phyloP scores from a whole-genome alignment of 53 echinoderm and acorn worm genomes.

The Echinarachnius parma region DNA sequence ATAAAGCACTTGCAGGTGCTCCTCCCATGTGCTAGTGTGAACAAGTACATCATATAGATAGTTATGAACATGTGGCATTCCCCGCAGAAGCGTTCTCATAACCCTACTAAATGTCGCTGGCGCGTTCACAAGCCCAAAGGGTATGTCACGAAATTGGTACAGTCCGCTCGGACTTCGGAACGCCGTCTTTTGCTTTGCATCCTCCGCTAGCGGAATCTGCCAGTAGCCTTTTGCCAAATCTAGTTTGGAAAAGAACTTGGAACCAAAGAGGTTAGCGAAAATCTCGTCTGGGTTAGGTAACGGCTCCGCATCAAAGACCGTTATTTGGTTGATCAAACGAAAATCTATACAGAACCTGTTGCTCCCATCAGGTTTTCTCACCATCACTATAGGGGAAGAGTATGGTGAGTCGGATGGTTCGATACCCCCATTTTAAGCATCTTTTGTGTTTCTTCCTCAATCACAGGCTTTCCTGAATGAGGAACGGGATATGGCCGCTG shows the following conservation, averaged over 20 bases:
- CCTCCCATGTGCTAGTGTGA: no score
- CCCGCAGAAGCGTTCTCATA: conserved; percentile 17
- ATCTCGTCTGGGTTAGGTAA: conserved; percentile 30
- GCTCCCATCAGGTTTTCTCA: conserved; percentile 51
- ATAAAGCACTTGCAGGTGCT: no score
- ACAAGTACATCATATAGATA: no score
- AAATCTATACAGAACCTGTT: conserved; percentile 52
- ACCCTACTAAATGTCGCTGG: no score
- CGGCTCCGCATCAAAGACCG: conserved; percentile 38
- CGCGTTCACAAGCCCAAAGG: conserved; percentile 35
- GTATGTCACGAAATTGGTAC: conserved; percentile 22
- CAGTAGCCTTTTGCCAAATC: conserved; percentile 44
- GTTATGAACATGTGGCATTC: not conserved
- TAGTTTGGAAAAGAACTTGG: conserved; percentile 23
- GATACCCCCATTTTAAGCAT: conserved; percentile 39
- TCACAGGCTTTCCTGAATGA: conserved; percentile 20
- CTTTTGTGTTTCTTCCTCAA: conserved; percentile 25
- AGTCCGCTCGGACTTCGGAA: conserved; percentile 28
- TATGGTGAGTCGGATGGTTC: conserved; percentile 59
- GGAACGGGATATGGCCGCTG: conserved; percentile 53
- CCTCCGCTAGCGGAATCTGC: conserved; percentile 22
- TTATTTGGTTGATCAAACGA: conserved; percentile 32
- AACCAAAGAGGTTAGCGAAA: not conserved
- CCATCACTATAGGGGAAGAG: conserved; percentile 60
- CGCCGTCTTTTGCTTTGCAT: conserved; percentile 30